Conservation (phyloP, 2,113 vertebrate species). For the Poecilia latipinna region DNA sequence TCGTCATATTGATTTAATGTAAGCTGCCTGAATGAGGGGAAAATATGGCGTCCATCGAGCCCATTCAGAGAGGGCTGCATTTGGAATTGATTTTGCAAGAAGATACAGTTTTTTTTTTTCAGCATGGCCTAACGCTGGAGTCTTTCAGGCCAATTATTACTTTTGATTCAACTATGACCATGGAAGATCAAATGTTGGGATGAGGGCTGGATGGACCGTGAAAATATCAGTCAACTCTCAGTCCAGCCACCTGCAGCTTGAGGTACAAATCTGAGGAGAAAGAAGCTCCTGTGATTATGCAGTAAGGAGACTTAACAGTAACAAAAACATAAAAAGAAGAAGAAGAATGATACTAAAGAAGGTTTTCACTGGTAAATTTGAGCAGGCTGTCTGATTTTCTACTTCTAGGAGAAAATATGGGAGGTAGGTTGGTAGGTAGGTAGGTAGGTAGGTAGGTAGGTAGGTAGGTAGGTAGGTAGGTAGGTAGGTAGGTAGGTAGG, state of each 20-base stretch:
- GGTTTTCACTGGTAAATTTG: conserved; percentile 38
- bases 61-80: conserved; percentile 27
- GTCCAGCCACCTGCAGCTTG: conserved; percentile 37
- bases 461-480: too few relatives aligned
- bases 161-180: conserved; percentile 33
- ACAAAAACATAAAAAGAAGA: neutral
- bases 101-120: conserved; percentile 17
- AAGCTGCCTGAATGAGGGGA: conserved; percentile 35
- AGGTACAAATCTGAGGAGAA: neutral
- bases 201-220: conserved; percentile 40
- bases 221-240: conserved; percentile 33
- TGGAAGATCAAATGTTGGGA: conserved; percentile 25
- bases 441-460: neutral
- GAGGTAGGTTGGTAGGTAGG: neutral
- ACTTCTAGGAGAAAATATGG: conserved; percentile 28
- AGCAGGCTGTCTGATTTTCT: conserved; percentile 55
- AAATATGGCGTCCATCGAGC: conserved; percentile 50
- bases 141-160: conserved; percentile 46
- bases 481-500: neutral
- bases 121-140: conserved; percentile 11
- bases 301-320: conserved; percentile 15
- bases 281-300: conserved; percentile 25
- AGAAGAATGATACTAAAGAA: neutral
- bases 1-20: conserved; percentile 66
- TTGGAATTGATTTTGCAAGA: conserved; percentile 55